Evolutionary conservation across 23 tunicate species (phyloP), one percentile per base, ranked within the genome.

Genomic region (Phallusia fumigata): DNA sequence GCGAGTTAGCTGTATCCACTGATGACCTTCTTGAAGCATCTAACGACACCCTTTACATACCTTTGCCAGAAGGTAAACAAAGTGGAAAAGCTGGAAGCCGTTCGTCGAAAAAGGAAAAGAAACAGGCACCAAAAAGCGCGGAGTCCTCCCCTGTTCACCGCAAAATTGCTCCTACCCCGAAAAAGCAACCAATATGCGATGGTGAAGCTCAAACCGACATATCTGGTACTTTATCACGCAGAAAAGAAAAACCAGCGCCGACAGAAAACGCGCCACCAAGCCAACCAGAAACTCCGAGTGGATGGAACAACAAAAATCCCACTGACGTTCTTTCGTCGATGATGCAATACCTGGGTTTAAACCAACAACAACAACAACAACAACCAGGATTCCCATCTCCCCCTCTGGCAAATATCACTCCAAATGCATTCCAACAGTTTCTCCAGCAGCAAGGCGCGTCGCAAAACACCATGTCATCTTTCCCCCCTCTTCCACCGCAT

Each of bases 161-260:
- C 69, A 58, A 58, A 13, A 58, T 21, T 58, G 69, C 69, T 1
- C 69, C 69, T 6, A 65, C 73, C 15, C 19, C 75, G 10, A 19
- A 45, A 32, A 6, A 21, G 18, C 30, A 22, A 31, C 24, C 52
- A 22, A 52, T 65, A 32, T 86, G 87, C 47, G 87, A 83, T 52
- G 87, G 87, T 16, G 86, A 47, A 0, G 86, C 92, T n/a, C 92
- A 88, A 53, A 88, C 92, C 33, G 92, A 88, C 30, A 45, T 88
- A 74, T 64, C 87, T 30, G 92, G 92, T 0, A 88, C 92, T 35
- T 52, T 88, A 24, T 81, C 85, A 36, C 53, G 85, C 0, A 83
- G n/a, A 28, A 80, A 74, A 11, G 53, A 73, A 26, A 30, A 51
- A 21, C 35, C 51, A 0, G 32, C 79, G 24, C 65, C 78, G 16